A percentile compares a stretch with the other conserved stretches of the same genome.
Conservation (phyloP, 1,140 invertebrate genomes). For the Arctopsyche grandis region DNA sequence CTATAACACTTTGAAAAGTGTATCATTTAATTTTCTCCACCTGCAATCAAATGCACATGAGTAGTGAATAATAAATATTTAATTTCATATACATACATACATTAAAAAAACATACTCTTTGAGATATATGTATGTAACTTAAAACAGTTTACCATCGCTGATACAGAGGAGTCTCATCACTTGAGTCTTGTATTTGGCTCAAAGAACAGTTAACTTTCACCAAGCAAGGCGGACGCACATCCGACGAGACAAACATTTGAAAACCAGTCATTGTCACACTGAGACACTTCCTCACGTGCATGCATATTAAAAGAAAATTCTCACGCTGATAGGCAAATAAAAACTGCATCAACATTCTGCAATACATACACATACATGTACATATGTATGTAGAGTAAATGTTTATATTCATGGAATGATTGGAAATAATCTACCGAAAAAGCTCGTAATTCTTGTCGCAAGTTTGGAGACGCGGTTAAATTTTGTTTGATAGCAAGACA, state of each 20-base stretch:
- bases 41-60: too few relatives aligned
- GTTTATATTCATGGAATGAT: not conserved
- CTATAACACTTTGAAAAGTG: not conserved
- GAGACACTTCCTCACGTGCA: slow-evolving; percentile 5
- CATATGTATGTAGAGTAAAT: too few relatives aligned
- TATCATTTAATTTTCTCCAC: not conserved
- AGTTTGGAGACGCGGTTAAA: too few relatives aligned
- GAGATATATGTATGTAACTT: too few relatives aligned
- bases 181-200: slow-evolving; percentile 43
- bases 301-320: slow-evolving; percentile 1
- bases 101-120: too few relatives aligned
- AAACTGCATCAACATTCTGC: not conserved
- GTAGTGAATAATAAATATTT: too few relatives aligned
- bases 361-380: not conserved
- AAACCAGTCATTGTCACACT: slow-evolving; percentile 19
- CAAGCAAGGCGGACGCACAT: slow-evolving; percentile 33
- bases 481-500: not conserved
- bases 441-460: too few relatives aligned
- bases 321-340: not conserved
- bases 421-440: too few relatives aligned
- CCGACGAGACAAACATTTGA: slow-evolving; percentile 22
- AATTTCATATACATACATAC: too few relatives aligned
- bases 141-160: not conserved
- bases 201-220: slow-evolving; percentile 55
- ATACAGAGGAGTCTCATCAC: slow-evolving; percentile 8